Base-by-base conservation (phyloP, 2,797 vertebrate genomes). In the Cryptoblepharus egeriae region DNA sequence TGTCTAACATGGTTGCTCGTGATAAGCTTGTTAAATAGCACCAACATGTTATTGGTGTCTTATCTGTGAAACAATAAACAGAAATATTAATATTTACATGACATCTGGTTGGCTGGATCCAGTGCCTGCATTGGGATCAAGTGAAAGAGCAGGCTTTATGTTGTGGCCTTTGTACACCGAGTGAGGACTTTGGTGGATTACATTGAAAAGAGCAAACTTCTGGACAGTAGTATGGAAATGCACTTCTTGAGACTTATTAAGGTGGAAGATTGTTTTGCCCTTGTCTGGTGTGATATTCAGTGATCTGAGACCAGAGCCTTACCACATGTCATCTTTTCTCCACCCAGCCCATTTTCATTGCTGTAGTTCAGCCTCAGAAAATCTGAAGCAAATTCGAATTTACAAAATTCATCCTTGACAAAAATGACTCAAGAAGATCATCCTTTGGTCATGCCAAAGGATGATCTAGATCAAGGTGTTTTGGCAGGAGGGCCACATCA, bases 141-240 rank as follows among this genome's bases (percentile, higher is more conserved):
- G 64, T 4, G 13, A 70, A 79, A 79, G 35, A 58, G 37, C 65
- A 57, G 18, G 10, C 24, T 39, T n/a, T 42, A 13, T 18, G 13
- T 3, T 2, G 63, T 13, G 24, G 9, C 75, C 9, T 61, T 45
- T 63, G 58, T 39, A 13, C 39, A 12, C 1, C 10, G 37, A n/a
- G 58, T 12, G 67, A 30, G 22, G 63, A 49, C 42, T 77, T 77
- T 52, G 77, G 77, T 7, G 67, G 67, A 60, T 70, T 58, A 70
- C 16, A 28, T 6, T 4, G 28, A 11, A 39, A 69, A 70, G 67
- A 60, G 35, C 77, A 79, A 15, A 22, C 37, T 79, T 60, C 28
- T 58, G 35, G 30, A 2, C 32, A 20, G 20, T 16, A 9, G 22
- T n/a, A n/a, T n/a, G n/a, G n/a, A n/a, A n/a, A 55, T n/a, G 65